A percentile compares a stretch with the other conserved stretches of the same genome.
These are phyloP conservation scores for Malthinus flaveolus DNA, from an alignment of 2,888 invertebrate genomes.

Conservation along the genomic window DNA sequence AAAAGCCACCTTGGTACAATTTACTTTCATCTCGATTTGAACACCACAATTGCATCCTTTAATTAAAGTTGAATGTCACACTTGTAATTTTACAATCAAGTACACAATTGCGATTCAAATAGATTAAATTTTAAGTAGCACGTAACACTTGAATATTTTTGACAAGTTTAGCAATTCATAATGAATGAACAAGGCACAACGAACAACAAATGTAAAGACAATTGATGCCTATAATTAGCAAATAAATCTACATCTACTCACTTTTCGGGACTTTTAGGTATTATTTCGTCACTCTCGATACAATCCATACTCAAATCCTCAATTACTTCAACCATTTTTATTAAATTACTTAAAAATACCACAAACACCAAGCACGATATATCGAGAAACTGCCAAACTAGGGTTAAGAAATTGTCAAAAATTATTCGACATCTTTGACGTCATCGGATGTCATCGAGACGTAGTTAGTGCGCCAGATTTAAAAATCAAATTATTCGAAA, in stretches of 20 bases:
- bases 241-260: constrained; percentile 42
- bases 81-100: too few relatives aligned
- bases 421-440: neutral
- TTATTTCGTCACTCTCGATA: constrained; percentile 48
- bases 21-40: too few relatives aligned
- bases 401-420: constrained; percentile 1
- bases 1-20: too few relatives aligned
- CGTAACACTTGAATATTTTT: too few relatives aligned
- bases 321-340: constrained; percentile 49
- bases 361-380: neutral
- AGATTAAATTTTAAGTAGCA: too few relatives aligned
- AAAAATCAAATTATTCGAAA: constrained; percentile 10
- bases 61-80: too few relatives aligned
- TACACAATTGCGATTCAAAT: too few relatives aligned
- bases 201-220: neutral
- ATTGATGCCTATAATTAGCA: neutral
- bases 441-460: neutral
- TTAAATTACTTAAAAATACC: neutral
- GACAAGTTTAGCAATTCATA: too few relatives aligned
- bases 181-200: neutral
- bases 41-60: too few relatives aligned
- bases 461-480: neutral
- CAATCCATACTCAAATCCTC: constrained; percentile 49
- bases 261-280: constrained; percentile 51
- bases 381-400: neutral